phyloP scores from a whole-genome alignment of 2,797 vertebrate genomes.

The Gymnocypris eckloni region DNA sequence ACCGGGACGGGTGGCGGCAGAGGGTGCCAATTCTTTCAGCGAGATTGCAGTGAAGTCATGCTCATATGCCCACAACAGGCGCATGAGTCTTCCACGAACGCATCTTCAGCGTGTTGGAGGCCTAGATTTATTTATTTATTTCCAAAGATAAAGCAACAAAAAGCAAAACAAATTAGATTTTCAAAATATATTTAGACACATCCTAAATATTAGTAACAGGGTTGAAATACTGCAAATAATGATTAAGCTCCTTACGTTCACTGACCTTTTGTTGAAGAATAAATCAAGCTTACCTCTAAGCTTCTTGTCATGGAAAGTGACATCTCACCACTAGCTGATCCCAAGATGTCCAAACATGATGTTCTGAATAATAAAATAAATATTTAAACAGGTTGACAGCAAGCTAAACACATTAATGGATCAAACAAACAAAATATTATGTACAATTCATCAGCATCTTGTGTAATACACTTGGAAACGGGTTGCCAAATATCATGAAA shows the following conservation, averaged over 20 bases:
- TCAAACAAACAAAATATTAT: slow-evolving; percentile 5
- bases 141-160: neutral
- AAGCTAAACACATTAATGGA: slow-evolving; percentile 8
- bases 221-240: neutral
- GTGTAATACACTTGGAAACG: neutral
- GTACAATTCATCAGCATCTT: neutral
- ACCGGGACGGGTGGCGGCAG: too few relatives aligned
- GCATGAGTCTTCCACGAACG: too few relatives aligned
- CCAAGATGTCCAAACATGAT: neutral
- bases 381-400: neutral
- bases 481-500: neutral
- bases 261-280: neutral
- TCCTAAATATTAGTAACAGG: neutral
- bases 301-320: neutral
- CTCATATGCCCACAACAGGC: too few relatives aligned
- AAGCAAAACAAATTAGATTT: neutral
- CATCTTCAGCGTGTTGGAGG: too few relatives aligned
- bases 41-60: too few relatives aligned
- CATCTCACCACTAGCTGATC: neutral
- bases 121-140: too few relatives aligned
- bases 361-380: neutral
- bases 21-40: too few relatives aligned
- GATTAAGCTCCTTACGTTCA: neutral
- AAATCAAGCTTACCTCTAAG: neutral
- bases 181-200: neutral